These are phyloP conservation scores for Thera britannica DNA, from an alignment of 2,888 invertebrate genomes.

Conservation along the genomic window DNA sequence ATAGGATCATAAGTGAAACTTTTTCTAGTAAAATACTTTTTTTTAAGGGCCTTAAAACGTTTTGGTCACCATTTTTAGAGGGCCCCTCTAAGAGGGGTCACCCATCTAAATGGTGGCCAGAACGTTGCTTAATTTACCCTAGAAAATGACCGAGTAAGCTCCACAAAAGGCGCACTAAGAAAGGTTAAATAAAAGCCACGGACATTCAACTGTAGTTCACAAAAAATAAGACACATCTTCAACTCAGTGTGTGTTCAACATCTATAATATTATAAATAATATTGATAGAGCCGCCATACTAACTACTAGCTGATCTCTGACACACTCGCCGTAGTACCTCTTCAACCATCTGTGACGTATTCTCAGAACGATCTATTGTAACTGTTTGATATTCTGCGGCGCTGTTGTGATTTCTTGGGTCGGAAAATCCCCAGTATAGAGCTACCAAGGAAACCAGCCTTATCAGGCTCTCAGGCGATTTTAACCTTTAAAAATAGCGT, in stretches of 20 bases:
- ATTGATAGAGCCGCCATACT: constrained; percentile 11
- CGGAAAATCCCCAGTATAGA: constrained; percentile 13
- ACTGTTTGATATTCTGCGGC: constrained; percentile 10
- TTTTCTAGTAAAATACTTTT: no score
- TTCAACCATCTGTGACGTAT: background rate
- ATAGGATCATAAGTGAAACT: no score
- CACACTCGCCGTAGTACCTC: background rate
- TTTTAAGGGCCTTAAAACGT: no score
- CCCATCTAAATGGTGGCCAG: no score
- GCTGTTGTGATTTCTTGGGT: constrained; percentile 2
- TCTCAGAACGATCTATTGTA: constrained; percentile 1
- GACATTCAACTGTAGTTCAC: background rate
- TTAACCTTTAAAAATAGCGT: background rate
- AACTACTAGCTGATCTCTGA: constrained; percentile 4
- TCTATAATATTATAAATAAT: background rate
- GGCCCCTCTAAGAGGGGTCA: no score
- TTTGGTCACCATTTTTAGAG: no score
- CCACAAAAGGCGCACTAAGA: no score
- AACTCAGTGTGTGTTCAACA: background rate
- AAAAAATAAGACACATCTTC: background rate
- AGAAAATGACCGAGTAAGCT: no score
- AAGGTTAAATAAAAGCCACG: background rate
- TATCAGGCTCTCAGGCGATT: background rate
- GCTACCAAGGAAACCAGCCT: background rate
- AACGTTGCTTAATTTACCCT: no score